Base-by-base conservation (phyloP, 2,797 vertebrate species). In the Acanthurus tractus region DNA sequence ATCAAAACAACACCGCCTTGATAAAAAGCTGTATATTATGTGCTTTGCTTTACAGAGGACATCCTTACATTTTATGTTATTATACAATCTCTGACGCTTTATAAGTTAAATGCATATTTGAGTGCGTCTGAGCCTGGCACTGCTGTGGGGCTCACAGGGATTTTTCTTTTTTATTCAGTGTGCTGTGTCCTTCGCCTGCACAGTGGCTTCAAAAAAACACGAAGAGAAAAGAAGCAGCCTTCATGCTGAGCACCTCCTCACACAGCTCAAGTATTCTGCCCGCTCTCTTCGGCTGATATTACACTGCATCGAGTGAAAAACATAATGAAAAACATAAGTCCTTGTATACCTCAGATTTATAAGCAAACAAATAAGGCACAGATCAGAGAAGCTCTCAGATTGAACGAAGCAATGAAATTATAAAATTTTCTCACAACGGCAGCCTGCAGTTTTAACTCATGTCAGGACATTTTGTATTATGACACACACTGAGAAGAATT, bases 201-300 rank as follows among this genome's bases (percentile, higher is more conserved):
- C 75, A 71, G 59, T 59, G 64, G 67, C 86, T 81, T 85, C 68
- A 72, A 34, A 85, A 84, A 73, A 38, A 54, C 61, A 68, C 54
- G 56, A 71, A 89, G 65, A 71, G 48, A 82, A 87, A 62, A 79
- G 56, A 73, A 82, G 58, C 72, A 72, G 78, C 73, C 70, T 86
- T 83, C 76, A 77, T 76, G 52, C 77, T 44, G 63, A 85, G 82
- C 80, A 86, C 75, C 83, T 86, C 85, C 83, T 83, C 81, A 74
- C 49, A 67, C 36, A 70, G 63, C 71, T 74, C 4, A 66, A 81
- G 61, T 53, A 67, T 74, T 71, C 59, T 72, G 64, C 18, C 67
- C 56, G 70, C 55, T 78, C 58, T 79, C 59, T 59, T 59, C 55
- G 9, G 54, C 63, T 45, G 59, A 79, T 68, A 54, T 73, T 62